Conservation (phyloP, 2,888 invertebrate species). For the Agelastica alni region DNA sequence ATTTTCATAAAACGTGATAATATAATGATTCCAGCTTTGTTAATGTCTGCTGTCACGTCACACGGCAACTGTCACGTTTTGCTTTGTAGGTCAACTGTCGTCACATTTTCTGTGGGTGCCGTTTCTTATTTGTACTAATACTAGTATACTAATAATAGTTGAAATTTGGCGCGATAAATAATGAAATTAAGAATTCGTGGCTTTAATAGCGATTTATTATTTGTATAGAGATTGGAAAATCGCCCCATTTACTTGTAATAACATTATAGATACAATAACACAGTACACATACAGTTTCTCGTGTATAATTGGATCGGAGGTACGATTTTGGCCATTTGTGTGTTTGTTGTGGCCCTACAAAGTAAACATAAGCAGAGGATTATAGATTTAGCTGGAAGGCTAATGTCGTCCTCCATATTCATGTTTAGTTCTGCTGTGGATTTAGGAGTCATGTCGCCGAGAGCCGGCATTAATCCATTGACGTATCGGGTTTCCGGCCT, state of each 20-base stretch:
- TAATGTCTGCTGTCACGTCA: no score
- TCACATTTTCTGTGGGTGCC: no score
- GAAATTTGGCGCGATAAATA: no score
- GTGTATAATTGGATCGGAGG: conserved; percentile 2
- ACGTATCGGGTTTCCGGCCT: neutral
- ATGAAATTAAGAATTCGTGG: no score
- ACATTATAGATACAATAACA: conserved; percentile 1
- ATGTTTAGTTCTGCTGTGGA: conserved; percentile 7
- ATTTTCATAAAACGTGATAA: no score
- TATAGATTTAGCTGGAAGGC: conserved; percentile 17
- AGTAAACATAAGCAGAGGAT: conserved; percentile 26
- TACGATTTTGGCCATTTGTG: conserved; percentile 19
- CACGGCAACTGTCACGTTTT: no score
- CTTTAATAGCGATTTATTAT: no score
- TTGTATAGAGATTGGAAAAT: no score
- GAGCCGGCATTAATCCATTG: conserved; percentile 9
- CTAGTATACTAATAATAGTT: no score
- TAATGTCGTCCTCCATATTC: conserved; percentile 11
- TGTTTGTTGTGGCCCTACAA: conserved; percentile 18
- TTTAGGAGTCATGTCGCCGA: conserved; percentile 3
- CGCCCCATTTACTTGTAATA: neutral
- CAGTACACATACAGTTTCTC: neutral
- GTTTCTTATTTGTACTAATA: no score
- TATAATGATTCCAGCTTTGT: no score
- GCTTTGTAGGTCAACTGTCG: no score